Evolutionary conservation across 2,113 vertebrate species (phyloP), one percentile per base, ranked within the genome.

Genomic region (Vidua chalybeata): DNA sequence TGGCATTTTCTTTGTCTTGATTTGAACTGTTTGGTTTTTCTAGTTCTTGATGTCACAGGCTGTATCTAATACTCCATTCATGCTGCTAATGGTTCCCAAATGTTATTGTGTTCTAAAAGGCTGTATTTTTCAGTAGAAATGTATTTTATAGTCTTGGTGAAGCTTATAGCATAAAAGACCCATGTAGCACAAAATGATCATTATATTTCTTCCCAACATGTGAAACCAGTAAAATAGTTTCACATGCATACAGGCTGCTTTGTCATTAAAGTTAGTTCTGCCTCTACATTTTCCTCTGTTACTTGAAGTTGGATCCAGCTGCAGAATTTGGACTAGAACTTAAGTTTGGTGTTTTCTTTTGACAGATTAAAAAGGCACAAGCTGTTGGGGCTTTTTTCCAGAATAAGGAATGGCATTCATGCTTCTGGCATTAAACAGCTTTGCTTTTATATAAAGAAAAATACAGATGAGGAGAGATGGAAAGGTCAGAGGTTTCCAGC

Each of bases 1-100:
- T 69, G 48, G 69, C 89, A 93, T 97, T 97, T 97, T 96, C 92
- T 96, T 96, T 96, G 89, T 93, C 91, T 84, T 83, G 75, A 94
- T 93, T 96, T 82, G 93, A 96, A 84, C 86, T 89, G 37, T 67
- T 90, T 89, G 80, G 69, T 64, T 97, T 93, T 84, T 85, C 43
- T 46, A 82, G 30, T 82, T 85, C 69, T 79, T 46, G n/a, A 80
- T 83, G 73, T 85, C 82, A 91, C 73, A 81, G 63, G 46, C 89
- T 94, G 33, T 69, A 66, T 77, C 93, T 84, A 95, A 88, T 93
- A 91, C 89, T 92, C 95, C 88, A 87, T 91, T 90, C 90, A 76
- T 86, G 48, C 74, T 74, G 71, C 87, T 97, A 96, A 96, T 90
- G 63, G 62, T 74, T 92, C 80, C 82, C 90, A 94, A 93, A 95